These are phyloP conservation scores for Actinia tenebrosa DNA, from an alignment of 64 coral and sea anemone species.

Conservation along the genomic window DNA sequence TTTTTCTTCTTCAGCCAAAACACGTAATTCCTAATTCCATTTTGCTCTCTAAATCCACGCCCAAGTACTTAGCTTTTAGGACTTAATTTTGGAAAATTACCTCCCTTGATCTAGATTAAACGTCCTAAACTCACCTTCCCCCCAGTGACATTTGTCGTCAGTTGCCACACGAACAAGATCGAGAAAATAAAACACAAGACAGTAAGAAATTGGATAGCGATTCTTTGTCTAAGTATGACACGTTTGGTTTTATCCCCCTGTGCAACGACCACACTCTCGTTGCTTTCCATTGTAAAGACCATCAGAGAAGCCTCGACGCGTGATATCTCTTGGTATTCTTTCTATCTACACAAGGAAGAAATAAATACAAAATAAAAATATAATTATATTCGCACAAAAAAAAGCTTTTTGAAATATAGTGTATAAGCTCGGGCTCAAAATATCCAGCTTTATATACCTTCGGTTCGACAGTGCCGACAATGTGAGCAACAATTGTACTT, in stretches of 20 bases:
- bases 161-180: slow-evolving; percentile 19
- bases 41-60: not conserved
- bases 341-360: slow-evolving; percentile 6
- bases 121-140: not conserved
- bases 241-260: not conserved
- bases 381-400: not conserved
- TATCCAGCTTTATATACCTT: too few species aligned
- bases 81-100: too few species aligned
- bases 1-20: too few species aligned
- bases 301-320: not conserved
- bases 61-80: not conserved
- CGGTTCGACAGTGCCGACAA: too few species aligned
- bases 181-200: not conserved
- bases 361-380: not conserved
- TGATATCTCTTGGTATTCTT: not conserved
- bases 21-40: not conserved
- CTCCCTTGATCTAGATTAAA: too few species aligned
- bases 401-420: not conserved
- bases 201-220: not conserved
- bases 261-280: not conserved
- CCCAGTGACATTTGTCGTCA: not conserved
- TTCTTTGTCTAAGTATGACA: not conserved
- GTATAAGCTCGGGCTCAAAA: not conserved
- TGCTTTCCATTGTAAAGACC: not conserved
- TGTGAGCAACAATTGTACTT: too few species aligned